Conservation (phyloP, 2,113 vertebrate genomes). For the Urocitellus parryii region DNA sequence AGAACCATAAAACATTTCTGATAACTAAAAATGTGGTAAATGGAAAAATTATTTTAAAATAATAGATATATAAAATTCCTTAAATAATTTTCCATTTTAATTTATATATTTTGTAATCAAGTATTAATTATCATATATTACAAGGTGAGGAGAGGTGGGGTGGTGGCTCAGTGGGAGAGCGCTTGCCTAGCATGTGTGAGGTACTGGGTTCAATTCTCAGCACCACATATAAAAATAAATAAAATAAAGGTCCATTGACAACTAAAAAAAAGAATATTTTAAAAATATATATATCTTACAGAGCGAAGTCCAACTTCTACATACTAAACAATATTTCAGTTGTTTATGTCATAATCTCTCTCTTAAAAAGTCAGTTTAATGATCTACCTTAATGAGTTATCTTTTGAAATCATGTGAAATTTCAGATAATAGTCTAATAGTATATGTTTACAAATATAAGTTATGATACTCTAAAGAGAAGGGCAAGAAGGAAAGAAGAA, state of each 20-base stretch:
- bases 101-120: constrained; percentile 22
- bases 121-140: neutral
- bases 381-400: neutral
- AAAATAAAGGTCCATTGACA: too few species aligned
- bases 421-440: neutral
- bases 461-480: neutral
- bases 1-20: constrained; percentile 18
- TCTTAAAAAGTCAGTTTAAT: neutral
- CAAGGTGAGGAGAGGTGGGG: neutral
- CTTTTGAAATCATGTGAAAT: neutral
- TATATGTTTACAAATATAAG: neutral
- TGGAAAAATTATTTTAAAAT: neutral
- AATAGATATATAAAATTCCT: neutral
- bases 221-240: too few species aligned
- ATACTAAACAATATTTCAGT: neutral
- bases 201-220: too few species aligned
- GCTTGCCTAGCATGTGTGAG: too few species aligned
- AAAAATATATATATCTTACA: neutral
- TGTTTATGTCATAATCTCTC: neutral
- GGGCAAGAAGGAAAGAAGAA: too few species aligned
- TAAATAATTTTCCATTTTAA: constrained; percentile 9
- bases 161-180: too few species aligned
- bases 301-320: neutral
- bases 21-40: neutral
- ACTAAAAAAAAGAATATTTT: too few species aligned